phyloP scores from a whole-genome alignment of 2,797 vertebrate species.

The Paramormyrops hopkinsi region DNA sequence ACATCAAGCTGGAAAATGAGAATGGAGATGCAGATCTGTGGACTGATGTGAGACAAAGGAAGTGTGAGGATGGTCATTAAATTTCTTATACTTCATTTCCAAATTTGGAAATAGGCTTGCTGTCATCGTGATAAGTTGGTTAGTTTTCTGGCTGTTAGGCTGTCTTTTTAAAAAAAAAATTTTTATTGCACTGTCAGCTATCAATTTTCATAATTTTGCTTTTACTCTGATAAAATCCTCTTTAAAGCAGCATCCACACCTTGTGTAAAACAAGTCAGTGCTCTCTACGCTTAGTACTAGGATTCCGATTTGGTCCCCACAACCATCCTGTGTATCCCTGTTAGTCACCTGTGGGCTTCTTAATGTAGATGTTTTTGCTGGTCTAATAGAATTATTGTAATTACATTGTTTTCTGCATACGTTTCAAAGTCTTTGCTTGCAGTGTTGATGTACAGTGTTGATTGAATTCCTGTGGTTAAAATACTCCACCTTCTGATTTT shows the following conservation, averaged over 20 bases:
- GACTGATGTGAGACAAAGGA: background rate
- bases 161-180: too few species aligned
- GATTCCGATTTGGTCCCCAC: background rate
- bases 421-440: background rate
- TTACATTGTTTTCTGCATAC: background rate
- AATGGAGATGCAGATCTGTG: background rate
- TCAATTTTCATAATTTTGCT: background rate
- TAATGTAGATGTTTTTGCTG: background rate
- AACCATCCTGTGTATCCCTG: constrained; percentile 1
- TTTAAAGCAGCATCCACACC: background rate
- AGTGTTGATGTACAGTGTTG: background rate
- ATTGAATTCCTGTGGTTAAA: background rate
- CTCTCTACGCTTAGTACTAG: background rate
- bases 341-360: background rate
- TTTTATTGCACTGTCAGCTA: background rate
- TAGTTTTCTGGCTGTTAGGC: background rate
- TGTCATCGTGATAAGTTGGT: background rate
- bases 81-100: background rate
- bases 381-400: background rate
- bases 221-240: background rate
- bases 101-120: background rate
- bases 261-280: background rate
- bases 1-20: background rate
- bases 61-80: background rate
- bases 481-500: background rate